A percentile compares a stretch with the other conserved stretches of the same genome.
Evolutionary conservation across 2,797 vertebrate genomes (phyloP).

Genomic region (Sphenodon punctatus): DNA sequence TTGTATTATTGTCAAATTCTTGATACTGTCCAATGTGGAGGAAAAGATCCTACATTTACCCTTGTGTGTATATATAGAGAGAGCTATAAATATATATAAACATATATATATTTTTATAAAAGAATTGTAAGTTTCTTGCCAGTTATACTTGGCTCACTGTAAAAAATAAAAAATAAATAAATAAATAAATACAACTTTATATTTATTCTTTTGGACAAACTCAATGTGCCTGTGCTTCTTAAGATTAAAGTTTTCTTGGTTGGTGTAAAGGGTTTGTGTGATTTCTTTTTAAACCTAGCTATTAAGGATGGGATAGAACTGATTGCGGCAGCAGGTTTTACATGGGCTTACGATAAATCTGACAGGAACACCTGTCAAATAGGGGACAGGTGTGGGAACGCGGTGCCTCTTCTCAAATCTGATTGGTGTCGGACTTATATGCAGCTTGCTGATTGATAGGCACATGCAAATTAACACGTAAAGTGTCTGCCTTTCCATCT

Average conservation of each 20-base stretch:
- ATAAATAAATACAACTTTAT: slow-evolving; percentile 39
- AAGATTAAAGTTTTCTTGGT: slow-evolving; percentile 51
- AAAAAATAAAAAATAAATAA: not conserved
- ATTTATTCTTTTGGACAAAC: slow-evolving; percentile 68
- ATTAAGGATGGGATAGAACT: too few species aligned
- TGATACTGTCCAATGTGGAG: slow-evolving; percentile 46
- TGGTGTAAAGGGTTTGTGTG: not conserved
- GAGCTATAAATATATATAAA: slow-evolving; percentile 55
- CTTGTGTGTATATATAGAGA: slow-evolving; percentile 31
- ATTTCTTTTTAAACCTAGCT: not conserved
- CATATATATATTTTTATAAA: slow-evolving; percentile 70
- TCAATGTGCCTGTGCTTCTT: slow-evolving; percentile 18
- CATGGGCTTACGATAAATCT: too few species aligned
- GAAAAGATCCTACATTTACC: not conserved
- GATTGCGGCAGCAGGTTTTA: too few species aligned
- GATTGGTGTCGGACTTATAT: too few species aligned
- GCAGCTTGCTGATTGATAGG: too few species aligned
- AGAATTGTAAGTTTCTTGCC: slow-evolving; percentile 32
- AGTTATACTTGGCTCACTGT: not conserved
- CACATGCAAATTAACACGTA: too few species aligned
- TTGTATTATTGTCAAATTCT: slow-evolving; percentile 64
- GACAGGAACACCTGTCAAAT: too few species aligned
- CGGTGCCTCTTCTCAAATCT: too few species aligned
- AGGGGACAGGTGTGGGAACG: too few species aligned
- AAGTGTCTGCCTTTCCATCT: too few species aligned